Evolutionary conservation across 2,797 vertebrate genomes (phyloP).

Genomic region (Pygocentrus nattereri): DNA sequence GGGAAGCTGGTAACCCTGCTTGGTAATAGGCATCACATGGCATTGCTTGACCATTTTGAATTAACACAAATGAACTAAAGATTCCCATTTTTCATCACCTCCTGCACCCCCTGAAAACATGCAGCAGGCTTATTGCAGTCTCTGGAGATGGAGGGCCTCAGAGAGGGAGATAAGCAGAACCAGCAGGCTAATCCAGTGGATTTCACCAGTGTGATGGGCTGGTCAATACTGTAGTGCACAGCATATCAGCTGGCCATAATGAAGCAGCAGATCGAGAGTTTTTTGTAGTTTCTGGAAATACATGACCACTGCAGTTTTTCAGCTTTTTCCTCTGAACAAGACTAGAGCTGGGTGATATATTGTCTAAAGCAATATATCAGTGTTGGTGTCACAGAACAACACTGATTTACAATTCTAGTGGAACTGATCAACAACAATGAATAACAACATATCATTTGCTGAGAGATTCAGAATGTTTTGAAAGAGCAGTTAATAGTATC

Average conservation of each 20-base stretch:
- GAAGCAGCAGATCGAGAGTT: conserved; percentile 32
- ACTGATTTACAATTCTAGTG: too few relatives aligned
- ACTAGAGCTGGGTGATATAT: neutral
- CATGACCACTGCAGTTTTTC: neutral
- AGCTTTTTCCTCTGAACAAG: conserved; percentile 2
- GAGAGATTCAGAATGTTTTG: neutral
- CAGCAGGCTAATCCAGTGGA: conserved; percentile 49
- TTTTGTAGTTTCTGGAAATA: conserved; percentile 9
- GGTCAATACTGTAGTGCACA: conserved; percentile 34
- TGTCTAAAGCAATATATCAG: neutral
- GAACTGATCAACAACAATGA: too few relatives aligned
- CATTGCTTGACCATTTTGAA: conserved; percentile 6
- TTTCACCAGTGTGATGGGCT: conserved; percentile 50
- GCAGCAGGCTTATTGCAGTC: conserved; percentile 23
- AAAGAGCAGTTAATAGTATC: neutral
- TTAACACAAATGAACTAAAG: neutral
- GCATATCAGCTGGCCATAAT: conserved; percentile 31
- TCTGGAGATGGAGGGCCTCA: conserved; percentile 34
- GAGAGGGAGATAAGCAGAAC: conserved; percentile 43
- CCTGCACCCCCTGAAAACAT: neutral
- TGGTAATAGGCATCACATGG: neutral
- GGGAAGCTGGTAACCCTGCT: neutral
- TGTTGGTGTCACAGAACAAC: neutral
- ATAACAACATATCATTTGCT: neutral
- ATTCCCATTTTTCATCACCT: neutral